These are phyloP conservation scores for Monopterus albus DNA, from an alignment of 2,113 vertebrate genomes.

Conservation along the genomic window DNA sequence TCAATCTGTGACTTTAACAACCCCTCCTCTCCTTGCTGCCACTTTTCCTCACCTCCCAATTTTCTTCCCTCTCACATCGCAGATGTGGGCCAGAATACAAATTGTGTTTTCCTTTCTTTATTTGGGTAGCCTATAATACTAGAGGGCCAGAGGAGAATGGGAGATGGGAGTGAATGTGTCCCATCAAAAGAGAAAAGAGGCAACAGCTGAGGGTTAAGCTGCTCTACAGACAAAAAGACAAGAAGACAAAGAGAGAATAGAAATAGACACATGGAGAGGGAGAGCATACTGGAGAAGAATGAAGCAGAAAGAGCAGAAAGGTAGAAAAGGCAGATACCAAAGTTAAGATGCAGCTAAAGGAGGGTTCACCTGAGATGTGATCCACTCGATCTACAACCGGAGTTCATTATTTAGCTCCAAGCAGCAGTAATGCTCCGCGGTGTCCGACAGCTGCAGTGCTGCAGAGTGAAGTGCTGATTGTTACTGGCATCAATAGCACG, in stretches of 20 bases:
- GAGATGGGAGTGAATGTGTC: constrained; percentile 31
- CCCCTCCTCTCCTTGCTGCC: constrained; percentile 4
- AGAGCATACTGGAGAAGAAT: too few species aligned
- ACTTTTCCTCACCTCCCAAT: background rate
- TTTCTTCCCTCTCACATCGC: constrained; percentile 24
- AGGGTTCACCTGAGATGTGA: background rate
- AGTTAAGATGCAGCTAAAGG: background rate
- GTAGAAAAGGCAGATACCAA: too few species aligned
- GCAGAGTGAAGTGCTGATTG: background rate
- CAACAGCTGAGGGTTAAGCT: constrained; percentile 32
- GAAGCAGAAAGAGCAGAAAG: background rate
- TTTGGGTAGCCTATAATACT: constrained; percentile 53
- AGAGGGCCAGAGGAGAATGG: constrained; percentile 33
- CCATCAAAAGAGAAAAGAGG: constrained; percentile 18
- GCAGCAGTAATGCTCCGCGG: background rate
- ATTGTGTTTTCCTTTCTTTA: constrained; percentile 63
- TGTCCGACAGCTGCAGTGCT: background rate
- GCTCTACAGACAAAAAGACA: constrained; percentile 31
- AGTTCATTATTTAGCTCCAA: background rate
- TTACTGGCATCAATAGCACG: background rate
- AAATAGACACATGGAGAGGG: background rate
- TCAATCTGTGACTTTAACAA: constrained; percentile 65
- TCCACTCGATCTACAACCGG: background rate
- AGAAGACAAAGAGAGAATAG: constrained; percentile 20
- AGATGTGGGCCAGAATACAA: constrained; percentile 70